These are phyloP conservation scores for Cacatua alba DNA, from an alignment of 2,113 vertebrate species.

Conservation along the genomic window DNA sequence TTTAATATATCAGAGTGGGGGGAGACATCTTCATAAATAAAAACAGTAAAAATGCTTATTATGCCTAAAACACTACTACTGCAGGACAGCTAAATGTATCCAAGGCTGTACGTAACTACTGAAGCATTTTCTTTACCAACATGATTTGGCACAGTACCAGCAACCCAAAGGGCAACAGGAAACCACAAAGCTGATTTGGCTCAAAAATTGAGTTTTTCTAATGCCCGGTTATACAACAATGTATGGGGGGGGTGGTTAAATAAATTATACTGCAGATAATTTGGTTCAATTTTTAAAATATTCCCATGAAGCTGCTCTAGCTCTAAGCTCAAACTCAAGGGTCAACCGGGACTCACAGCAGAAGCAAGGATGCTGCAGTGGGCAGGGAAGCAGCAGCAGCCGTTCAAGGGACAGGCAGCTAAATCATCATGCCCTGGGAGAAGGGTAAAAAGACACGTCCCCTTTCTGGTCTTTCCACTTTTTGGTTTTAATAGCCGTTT, in stretches of 20 bases:
- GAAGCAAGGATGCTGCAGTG: not conserved
- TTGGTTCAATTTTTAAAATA: not conserved
- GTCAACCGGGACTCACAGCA: not conserved
- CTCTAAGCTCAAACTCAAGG: not conserved
- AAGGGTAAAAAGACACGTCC: not conserved
- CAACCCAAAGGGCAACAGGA: conserved; percentile 36
- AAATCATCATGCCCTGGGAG: not conserved
- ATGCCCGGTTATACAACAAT: not conserved
- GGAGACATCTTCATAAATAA: not conserved
- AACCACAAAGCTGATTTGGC: conserved; percentile 16
- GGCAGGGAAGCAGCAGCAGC: not conserved
- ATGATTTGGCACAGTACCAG: not conserved
- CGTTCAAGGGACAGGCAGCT: fast-evolving
- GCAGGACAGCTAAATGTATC: not conserved
- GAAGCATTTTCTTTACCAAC: not conserved
- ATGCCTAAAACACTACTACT: not conserved
- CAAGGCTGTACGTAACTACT: not conserved
- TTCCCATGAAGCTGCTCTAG: not conserved
- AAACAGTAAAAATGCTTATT: conserved; percentile 2
- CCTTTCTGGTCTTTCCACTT: not conserved
- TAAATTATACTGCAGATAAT: not conserved
- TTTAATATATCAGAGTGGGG: not conserved
- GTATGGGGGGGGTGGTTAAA: not conserved
- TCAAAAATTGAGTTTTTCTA: not conserved
- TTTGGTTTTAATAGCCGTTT: not conserved